A percentile compares a stretch with the other conserved stretches of the same genome.
These are phyloP conservation scores for Nomada goodeniana DNA, from an alignment of 2,888 invertebrate genomes.

Conservation along the genomic window DNA sequence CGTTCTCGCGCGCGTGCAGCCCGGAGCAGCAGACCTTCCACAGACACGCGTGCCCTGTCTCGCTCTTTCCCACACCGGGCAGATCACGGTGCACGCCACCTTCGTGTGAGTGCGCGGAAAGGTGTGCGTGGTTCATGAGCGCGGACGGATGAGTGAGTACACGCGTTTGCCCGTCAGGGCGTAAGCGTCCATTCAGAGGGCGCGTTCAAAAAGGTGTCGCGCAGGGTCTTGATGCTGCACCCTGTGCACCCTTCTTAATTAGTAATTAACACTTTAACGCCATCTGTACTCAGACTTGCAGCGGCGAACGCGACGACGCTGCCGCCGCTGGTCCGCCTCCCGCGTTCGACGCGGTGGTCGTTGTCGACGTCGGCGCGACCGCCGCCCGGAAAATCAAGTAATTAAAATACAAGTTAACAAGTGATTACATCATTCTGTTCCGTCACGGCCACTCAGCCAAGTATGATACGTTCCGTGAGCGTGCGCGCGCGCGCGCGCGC, in stretches of 20 bases:
- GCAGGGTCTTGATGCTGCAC: constrained; percentile 79
- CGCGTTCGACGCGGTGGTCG: constrained; percentile 27
- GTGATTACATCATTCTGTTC: constrained; percentile 73
- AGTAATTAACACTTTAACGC: constrained; percentile 84
- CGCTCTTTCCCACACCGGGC: background rate
- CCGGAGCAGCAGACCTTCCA: constrained; percentile 35
- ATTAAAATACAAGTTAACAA: constrained; percentile 77
- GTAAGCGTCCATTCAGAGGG: constrained; percentile 82
- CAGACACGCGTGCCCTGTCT: constrained; percentile 29
- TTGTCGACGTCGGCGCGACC: constrained; percentile 45
- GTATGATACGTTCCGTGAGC: constrained; percentile 56
- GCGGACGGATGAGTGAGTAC: constrained; percentile 73
- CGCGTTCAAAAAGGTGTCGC: constrained; percentile 83
- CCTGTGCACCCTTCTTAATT: constrained; percentile 83
- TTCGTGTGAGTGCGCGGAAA: constrained; percentile 23
- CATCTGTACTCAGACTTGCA: constrained; percentile 77
- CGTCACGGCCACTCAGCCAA: constrained; percentile 65
- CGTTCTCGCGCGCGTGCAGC: constrained; percentile 50
- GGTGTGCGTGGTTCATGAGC: constrained; percentile 65
- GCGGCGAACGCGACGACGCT: constrained; percentile 61
- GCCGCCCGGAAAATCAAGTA: constrained; percentile 74
- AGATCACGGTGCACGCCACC: constrained; percentile 16
- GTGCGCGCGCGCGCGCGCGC: background rate
- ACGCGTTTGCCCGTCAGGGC: constrained; percentile 80
- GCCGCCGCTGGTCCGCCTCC: constrained; percentile 12